Evolutionary conservation across 2,113 vertebrate species (phyloP).

Genomic region (Phodopus roborovskii): DNA sequence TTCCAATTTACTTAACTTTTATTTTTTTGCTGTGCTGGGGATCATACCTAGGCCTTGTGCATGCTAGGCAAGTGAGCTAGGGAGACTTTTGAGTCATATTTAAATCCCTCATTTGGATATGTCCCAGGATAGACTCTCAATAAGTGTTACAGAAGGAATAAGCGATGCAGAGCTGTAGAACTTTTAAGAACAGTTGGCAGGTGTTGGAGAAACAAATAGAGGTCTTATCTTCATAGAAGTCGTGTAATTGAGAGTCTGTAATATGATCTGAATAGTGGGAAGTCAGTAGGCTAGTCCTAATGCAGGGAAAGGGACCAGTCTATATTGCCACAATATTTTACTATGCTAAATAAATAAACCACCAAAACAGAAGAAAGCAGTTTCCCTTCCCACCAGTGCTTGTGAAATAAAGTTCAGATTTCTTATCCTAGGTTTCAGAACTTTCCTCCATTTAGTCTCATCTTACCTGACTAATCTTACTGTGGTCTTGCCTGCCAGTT

Average conservation of each 20-base stretch:
- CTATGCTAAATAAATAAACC: neutral
- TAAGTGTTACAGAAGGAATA: neutral
- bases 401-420: slow-evolving; percentile 72
- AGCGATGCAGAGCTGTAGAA: neutral
- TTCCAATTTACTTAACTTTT: neutral
- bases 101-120: slow-evolving; percentile 35
- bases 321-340: slow-evolving; percentile 21
- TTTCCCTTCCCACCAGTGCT: slow-evolving; percentile 50
- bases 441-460: slow-evolving; percentile 46
- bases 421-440: slow-evolving; percentile 67
- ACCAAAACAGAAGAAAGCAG: slow-evolving; percentile 49
- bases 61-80: neutral
- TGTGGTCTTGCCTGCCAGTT: slow-evolving; percentile 50
- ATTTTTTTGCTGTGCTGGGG: neutral
- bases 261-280: neutral
- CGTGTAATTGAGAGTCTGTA: neutral
- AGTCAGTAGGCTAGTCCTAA: slow-evolving; percentile 34
- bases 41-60: neutral
- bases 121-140: neutral
- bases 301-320: neutral
- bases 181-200: neutral
- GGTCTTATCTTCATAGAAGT: slow-evolving; percentile 11
- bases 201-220: slow-evolving; percentile 1
- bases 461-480: slow-evolving; percentile 66
- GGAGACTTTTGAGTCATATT: neutral